These are phyloP conservation scores for Drosophila repletoides DNA, from an alignment of 1,140 invertebrate genomes.

Conservation along the genomic window DNA sequence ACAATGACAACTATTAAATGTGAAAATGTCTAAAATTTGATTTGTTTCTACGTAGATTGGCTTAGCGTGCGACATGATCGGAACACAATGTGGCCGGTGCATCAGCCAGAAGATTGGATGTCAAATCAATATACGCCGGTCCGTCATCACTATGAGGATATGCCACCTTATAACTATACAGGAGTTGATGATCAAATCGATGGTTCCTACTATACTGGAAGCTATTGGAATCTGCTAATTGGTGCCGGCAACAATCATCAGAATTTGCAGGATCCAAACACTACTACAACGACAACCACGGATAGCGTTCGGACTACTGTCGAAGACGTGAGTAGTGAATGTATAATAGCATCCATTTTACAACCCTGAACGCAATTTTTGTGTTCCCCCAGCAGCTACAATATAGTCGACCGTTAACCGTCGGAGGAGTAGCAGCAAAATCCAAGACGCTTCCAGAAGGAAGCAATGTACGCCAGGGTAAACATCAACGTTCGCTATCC, in stretches of 20 bases:
- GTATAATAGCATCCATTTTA: background rate
- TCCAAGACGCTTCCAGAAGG: slow-evolving; percentile 76
- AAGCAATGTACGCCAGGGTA: slow-evolving; percentile 58
- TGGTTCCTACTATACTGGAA: slow-evolving; percentile 65
- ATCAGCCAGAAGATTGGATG: slow-evolving; percentile 86
- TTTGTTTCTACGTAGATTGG: slow-evolving; percentile 87
- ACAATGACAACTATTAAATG: background rate
- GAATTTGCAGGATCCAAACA: slow-evolving; percentile 54
- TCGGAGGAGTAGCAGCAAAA: slow-evolving; percentile 44
- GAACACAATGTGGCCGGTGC: slow-evolving; percentile 92
- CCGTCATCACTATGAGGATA: slow-evolving; percentile 75
- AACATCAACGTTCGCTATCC: slow-evolving; percentile 85
- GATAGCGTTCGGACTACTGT: slow-evolving; percentile 49
- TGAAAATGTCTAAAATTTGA: too few relatives aligned
- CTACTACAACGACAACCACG: slow-evolving; percentile 40
- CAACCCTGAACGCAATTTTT: background rate
- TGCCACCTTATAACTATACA: slow-evolving; percentile 70
- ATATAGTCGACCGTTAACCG: background rate
- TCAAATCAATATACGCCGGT: slow-evolving; percentile 81
- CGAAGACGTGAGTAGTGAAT: slow-evolving; percentile 38
- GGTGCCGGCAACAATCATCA: slow-evolving; percentile 18
- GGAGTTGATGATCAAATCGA: slow-evolving; percentile 76
- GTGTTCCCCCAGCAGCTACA: background rate
- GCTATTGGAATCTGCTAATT: slow-evolving; percentile 64
- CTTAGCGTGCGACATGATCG: slow-evolving; percentile 91